Evolutionary conservation across 2,797 vertebrate species (phyloP).

Genomic region (Xiphophorus birchmanni): DNA sequence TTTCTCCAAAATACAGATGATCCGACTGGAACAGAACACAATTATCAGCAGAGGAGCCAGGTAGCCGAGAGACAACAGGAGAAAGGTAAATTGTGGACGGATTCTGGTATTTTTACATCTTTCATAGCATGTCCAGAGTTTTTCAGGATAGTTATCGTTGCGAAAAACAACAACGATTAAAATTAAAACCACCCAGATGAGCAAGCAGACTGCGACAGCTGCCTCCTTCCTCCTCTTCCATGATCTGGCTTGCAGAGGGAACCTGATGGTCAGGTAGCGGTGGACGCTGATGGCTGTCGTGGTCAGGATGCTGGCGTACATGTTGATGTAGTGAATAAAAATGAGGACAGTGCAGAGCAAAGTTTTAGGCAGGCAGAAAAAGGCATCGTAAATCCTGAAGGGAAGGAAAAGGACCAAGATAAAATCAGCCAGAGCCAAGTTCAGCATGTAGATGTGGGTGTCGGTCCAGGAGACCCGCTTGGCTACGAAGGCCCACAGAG

Average conservation of each 20-base stretch:
- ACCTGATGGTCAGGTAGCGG: slow-evolving; percentile 68
- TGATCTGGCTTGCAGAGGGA: slow-evolving; percentile 62
- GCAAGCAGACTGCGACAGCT: slow-evolving; percentile 59
- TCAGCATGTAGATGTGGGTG: slow-evolving; percentile 79
- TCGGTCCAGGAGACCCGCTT: slow-evolving; percentile 65
- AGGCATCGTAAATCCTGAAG: slow-evolving; percentile 69
- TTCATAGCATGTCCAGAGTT: slow-evolving; percentile 64
- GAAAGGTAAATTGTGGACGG: accelerated
- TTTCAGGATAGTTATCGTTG: accelerated
- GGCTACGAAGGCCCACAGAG: slow-evolving; percentile 61
- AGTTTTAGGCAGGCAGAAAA: background rate
- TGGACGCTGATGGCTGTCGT: slow-evolving; percentile 76
- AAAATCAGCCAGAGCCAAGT: slow-evolving; percentile 69
- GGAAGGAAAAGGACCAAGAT: slow-evolving; percentile 83
- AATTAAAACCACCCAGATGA: slow-evolving; percentile 62
- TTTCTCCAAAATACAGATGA: slow-evolving; percentile 62
- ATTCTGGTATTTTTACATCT: background rate
- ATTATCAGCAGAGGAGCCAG: slow-evolving; percentile 60
- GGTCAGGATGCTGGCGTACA: slow-evolving; percentile 81
- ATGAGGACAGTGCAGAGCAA: slow-evolving; percentile 65
- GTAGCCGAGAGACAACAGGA: slow-evolving; percentile 59
- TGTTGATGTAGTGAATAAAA: slow-evolving; percentile 73
- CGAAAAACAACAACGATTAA: background rate
- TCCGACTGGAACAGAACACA: slow-evolving; percentile 68
- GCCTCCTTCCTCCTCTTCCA: slow-evolving; percentile 54